Evolutionary conservation across 2,113 vertebrate species (phyloP), one percentile per base, ranked within the genome.

Genomic region (Myotis davidii): DNA sequence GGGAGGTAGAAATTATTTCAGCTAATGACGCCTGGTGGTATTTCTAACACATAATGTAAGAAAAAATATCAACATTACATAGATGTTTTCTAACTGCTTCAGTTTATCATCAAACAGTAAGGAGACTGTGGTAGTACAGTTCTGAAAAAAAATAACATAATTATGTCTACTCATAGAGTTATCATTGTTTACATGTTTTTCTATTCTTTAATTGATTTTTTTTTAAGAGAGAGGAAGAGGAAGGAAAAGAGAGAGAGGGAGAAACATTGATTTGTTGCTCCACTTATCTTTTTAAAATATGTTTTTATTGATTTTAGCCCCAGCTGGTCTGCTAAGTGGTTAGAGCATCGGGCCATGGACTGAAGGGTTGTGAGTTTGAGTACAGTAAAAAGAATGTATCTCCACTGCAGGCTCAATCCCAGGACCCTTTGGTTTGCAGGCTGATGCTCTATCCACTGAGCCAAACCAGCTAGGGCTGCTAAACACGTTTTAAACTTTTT

Each of bases 1-100:
- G 21, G 23, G 21, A 94, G 73, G 5, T 81, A 70, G 48, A 92
- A 64, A 86, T 83, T 73, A 6, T 94, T 92, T 91, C 85, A 52
- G 67, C 59, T 81, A 92, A 64, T 82, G 59, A 92, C 23, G 20
- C 21, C 18, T 91, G 25, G 18, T 59, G 32, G 45, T 65, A 84
- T 86, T 93, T 79, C n/a, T 95, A 21, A 81, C 56, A 54, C 5
- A n/a, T 61, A 34, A 20, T 56, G 20, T 95, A 67, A 93, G 74
- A 69, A 86, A 86, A 93, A 90, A 84, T 93, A 59, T 69, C 25
- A 56, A 16, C 7, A 23, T 52, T 52, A 92, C 56, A 61, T 85
- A 72, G 34, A 52, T 90, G 50, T 77, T 92, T 81, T 70, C 76
- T 82, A 64, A 42, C 32, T 42, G 16, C 32, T 92, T 54, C 11